Conservation (phyloP, 2,888 invertebrate genomes). For the Xestoiulus laeticollis region DNA sequence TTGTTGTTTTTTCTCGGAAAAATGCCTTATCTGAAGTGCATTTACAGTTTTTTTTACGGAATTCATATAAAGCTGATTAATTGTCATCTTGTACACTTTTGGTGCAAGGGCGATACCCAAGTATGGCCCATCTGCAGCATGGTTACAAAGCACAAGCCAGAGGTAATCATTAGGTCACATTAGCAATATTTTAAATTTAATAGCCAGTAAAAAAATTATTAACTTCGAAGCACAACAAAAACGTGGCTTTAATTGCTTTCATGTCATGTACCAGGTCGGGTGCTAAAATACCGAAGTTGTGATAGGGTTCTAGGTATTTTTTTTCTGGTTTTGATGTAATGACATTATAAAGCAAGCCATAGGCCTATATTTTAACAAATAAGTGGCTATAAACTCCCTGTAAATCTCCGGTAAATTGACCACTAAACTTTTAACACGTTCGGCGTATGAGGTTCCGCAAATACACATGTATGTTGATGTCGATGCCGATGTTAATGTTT, state of each 20-base stretch:
- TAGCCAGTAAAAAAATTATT: background rate
- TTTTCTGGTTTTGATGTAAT: constrained; percentile 39
- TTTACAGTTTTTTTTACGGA: background rate
- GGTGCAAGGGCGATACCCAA: background rate
- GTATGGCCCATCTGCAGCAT: background rate
- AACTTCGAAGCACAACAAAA: background rate
- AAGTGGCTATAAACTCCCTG: constrained; percentile 41
- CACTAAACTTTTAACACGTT: constrained; percentile 43
- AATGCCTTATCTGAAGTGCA: background rate
- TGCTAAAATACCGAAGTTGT: background rate
- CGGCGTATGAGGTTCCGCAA: constrained; percentile 1
- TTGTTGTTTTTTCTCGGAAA: background rate
- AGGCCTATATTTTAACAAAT: constrained; percentile 40
- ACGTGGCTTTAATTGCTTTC: background rate
- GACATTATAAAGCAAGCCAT: constrained; percentile 40
- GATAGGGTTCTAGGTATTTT: background rate
- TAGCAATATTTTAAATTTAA: constrained; percentile 31
- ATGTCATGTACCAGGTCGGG: background rate
- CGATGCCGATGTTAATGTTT: background rate
- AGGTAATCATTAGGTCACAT: background rate
- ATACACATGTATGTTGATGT: constrained; percentile 2
- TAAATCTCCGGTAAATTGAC: constrained; percentile 24
- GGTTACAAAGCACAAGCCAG: background rate
- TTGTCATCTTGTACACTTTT: background rate
- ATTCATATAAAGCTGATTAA: background rate